A percentile compares a stretch with the other conserved stretches of the same genome.
phyloP scores from a whole-genome alignment of 37 sponge, comb jelly and placozoan genomes.

The Spongia lamella region DNA sequence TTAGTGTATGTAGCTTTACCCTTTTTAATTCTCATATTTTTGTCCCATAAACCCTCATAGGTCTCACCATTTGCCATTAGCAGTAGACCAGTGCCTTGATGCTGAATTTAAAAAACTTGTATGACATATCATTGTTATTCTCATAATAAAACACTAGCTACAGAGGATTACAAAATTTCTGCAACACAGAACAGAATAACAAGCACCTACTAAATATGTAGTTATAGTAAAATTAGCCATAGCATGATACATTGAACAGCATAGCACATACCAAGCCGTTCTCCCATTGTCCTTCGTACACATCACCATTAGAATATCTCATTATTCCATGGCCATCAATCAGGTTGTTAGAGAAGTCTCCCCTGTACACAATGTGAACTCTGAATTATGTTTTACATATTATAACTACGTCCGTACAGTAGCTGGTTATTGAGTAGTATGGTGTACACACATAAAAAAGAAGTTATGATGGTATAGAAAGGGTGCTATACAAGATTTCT shows the following conservation, averaged over 20 bases:
- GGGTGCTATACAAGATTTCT: too few relatives aligned
- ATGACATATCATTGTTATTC: not conserved
- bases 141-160: too few relatives aligned
- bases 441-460: too few relatives aligned
- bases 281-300: constrained; percentile 86
- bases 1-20: not conserved
- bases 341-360: constrained; percentile 69
- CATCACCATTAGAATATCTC: constrained; percentile 69
- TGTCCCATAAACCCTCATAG: constrained; percentile 85
- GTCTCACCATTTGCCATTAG: constrained; percentile 9
- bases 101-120: constrained; percentile 28
- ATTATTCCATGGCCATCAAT: constrained; percentile 67
- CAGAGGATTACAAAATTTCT: too few relatives aligned
- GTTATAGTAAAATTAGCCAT: not conserved
- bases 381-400: too few relatives aligned
- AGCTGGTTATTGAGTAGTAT: too few relatives aligned
- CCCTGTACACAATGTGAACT: too few relatives aligned
- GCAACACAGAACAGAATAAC: too few relatives aligned
- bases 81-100: constrained; percentile 71
- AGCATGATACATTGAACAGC: not conserved
- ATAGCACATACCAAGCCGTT: constrained; percentile 39
- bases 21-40: constrained; percentile 41
- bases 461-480: too few relatives aligned
- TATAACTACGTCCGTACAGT: too few relatives aligned
- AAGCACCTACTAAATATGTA: not conserved